Base-by-base conservation (phyloP, 2,797 vertebrate species). In the Momotus momota region DNA sequence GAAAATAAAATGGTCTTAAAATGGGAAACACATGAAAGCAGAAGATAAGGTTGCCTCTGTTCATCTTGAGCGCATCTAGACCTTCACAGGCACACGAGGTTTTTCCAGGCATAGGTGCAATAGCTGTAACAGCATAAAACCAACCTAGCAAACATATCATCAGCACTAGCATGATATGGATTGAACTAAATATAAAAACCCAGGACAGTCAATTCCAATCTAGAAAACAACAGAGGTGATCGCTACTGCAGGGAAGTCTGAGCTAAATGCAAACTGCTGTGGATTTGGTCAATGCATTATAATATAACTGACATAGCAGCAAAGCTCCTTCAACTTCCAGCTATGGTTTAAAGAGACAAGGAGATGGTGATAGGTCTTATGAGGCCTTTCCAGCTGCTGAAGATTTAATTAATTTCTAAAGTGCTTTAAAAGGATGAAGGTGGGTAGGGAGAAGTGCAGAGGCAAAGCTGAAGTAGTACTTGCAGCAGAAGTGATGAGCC, bases 1-100 rank as follows among this genome's bases (percentile, higher is more conserved):
- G 46, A 93, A 94, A 90, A 94, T 54, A 96, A 93, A 83, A 58
- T 6, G 22, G 12, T 80, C 94, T 96, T 80, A 45, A 91, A 94
- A 94, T 38, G 17, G 16, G 20, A 70, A 70, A 49, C 16, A 26
- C 8, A 22, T 20, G 29, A 57, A 81, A 96, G 54, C 7, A 88
- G 31, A 92, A 93, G 57, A 35, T n/a, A 72, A 58, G 18, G 15
- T 14, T 60, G 33, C 14, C 12, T 57, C 2, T 5, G 19, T 65
- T 90, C 16, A 49, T 46, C 58, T 72, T 41, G 40, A 65, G 29
- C 6, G 23, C 14, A 27, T 35, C 13, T 31, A 40, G 61, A 54
- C 41, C 7, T 79, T 79, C 51, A 58, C 9, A 52, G 45, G 7
- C 14, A 81, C 22, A 41, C 5, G 1, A 26, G 17, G 2, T 40